Evolutionary conservation across 2,113 vertebrate species (phyloP), one percentile per base, ranked within the genome.

Genomic region (Dermatemys mawii): DNA sequence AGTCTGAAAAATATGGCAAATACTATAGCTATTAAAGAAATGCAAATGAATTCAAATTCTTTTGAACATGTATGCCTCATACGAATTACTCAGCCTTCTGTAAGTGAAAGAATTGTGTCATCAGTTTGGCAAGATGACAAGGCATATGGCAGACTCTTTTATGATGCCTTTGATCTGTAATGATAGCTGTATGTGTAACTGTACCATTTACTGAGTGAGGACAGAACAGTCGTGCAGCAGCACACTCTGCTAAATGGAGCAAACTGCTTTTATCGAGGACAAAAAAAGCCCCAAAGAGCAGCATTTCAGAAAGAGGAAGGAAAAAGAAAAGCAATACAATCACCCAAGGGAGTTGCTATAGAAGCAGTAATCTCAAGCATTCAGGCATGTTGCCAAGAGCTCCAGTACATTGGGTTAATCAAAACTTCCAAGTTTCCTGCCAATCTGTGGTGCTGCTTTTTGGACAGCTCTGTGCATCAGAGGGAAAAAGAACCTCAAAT

Each of bases 391-490:
- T 94, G 95, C 94, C 97, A 97, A 89, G 88, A 95, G 86, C 92
- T 96, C 87, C 88, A 94, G 93, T 89, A 24, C 82, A 83, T 29
- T 92, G 88, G 49, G 78, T 91, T 94, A 92, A 97, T 92, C 91
- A 96, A 97, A 96, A 90, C 67, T 95, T 96, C 84, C 54, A 82
- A 91, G 70, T 87, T 96, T 93, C 87, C 95, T 97, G 96, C 89
- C 94, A 97, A 81, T 96, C 94, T 78, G 76, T 92, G 55, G n/a
- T 90, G n/a, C 55, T 14, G 24, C 41, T 78, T 70, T 4, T 29
- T 60, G 70, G 17, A 48, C 8, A 80, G 29, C 8, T 92, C 46
- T 92, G 82, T 89, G 83, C 70, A 75, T 97, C 85, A 83, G 86
- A 83, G 90, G 49, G 44, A 49, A 93, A 94, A 94, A 80, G 86